A percentile compares a stretch with the other conserved stretches of the same genome.
Conservation (phyloP, 2,113 vertebrate genomes). For the Ploceus nigricollis region DNA sequence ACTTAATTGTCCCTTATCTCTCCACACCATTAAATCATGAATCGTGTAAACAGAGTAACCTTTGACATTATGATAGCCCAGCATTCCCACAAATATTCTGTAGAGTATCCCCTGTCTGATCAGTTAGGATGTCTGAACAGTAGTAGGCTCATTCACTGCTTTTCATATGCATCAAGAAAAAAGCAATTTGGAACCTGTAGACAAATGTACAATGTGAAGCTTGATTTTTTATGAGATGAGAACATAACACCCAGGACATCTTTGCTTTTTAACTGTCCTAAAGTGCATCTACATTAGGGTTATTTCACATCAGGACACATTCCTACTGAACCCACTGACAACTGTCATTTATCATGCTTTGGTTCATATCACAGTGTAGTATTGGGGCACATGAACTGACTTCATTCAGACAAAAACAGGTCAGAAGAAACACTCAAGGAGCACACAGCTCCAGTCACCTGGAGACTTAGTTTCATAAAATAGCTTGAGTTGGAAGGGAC, state of each 20-base stretch:
- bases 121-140: neutral
- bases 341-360: neutral
- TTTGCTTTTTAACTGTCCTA: neutral
- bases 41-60: neutral
- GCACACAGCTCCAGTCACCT: neutral
- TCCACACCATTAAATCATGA: neutral
- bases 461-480: neutral
- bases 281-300: neutral
- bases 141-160: neutral
- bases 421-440: neutral
- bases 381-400: neutral
- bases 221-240: neutral
- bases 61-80: neutral
- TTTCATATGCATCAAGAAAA: neutral
- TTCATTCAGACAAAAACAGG: neutral
- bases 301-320: neutral
- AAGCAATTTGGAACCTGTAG: neutral
- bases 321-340: neutral
- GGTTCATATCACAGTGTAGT: neutral
- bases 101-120: neutral
- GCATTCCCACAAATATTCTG: neutral
- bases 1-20: neutral
- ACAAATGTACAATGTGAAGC: no score
- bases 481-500: neutral
- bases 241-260: neutral